Conservation (phyloP, 2,113 vertebrate genomes). For the Tauraco erythrolophus region DNA sequence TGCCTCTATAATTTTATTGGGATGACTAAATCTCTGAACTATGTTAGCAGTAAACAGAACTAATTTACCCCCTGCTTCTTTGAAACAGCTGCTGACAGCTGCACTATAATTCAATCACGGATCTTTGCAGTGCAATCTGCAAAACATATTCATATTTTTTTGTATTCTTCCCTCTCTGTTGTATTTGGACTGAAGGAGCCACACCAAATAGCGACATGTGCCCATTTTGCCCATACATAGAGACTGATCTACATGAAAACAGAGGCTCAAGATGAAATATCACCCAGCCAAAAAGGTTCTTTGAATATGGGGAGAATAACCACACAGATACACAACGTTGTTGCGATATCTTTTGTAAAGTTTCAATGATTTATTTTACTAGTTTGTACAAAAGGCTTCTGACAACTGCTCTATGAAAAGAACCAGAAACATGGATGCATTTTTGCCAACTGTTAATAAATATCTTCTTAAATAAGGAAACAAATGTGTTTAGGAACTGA, state of each 20-base stretch:
- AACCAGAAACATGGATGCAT: constrained; percentile 61
- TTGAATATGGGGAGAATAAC: constrained; percentile 25
- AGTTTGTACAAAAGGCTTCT: constrained; percentile 75
- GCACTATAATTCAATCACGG: constrained; percentile 74
- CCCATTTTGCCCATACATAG: background rate
- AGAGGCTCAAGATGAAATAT: background rate
- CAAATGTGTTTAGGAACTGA: constrained; percentile 64
- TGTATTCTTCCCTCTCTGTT: background rate
- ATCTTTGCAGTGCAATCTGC: constrained; percentile 65
- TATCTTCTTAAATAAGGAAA: constrained; percentile 85
- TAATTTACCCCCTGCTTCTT: constrained; percentile 81
- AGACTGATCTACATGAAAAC: background rate
- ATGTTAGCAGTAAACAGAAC: constrained; percentile 85
- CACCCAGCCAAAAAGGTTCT: background rate
- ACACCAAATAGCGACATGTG: background rate
- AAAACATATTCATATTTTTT: constrained; percentile 56
- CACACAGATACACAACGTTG: constrained; percentile 18
- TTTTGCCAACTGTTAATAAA: constrained; percentile 80
- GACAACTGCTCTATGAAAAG: constrained; percentile 66
- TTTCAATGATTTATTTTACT: constrained; percentile 75
- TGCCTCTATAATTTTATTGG: constrained; percentile 83
- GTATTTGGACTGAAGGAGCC: constrained; percentile 27
- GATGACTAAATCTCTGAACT: constrained; percentile 84
- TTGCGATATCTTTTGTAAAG: constrained; percentile 71
- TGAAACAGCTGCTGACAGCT: constrained; percentile 87